Evolutionary conservation across 2,113 vertebrate genomes (phyloP).

Genomic region (Connochaetes taurinus): DNA sequence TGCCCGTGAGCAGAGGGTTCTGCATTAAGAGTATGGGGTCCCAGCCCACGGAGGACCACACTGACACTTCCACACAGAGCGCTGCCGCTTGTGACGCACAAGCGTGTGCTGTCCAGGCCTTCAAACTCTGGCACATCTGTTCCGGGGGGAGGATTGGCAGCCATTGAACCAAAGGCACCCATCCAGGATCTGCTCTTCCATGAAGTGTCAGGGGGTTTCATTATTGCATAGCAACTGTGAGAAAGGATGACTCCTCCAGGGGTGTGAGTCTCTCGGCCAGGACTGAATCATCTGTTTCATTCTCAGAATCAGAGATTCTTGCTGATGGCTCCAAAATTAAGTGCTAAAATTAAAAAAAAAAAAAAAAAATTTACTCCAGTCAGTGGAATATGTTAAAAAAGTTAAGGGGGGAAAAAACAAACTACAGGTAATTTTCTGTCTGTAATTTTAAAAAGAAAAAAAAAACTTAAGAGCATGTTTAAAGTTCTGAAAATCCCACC

Average conservation of each 20-base stretch:
- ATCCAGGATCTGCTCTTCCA: neutral
- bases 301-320: constrained; percentile 1
- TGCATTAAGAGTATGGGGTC: neutral
- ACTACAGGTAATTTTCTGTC: neutral
- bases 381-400: neutral
- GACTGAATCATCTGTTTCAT: neutral
- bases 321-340: constrained; percentile 25
- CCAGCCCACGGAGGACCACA: neutral
- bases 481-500: neutral
- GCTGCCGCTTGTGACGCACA: neutral
- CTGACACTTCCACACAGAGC: neutral
- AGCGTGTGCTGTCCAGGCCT: neutral
- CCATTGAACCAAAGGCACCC: neutral
- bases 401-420: neutral
- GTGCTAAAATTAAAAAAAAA: neutral
- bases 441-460: neutral
- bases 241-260: neutral
- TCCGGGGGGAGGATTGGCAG: neutral
- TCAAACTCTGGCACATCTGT: neutral
- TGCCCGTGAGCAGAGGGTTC: neutral
- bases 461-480: neutral
- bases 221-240: neutral
- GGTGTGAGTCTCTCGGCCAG: neutral
- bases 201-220: neutral
- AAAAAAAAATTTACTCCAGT: neutral